A percentile compares a stretch with the other conserved stretches of the same genome.
Evolutionary conservation across 2,113 vertebrate species (phyloP).

Genomic region (Pandion haliaetus): DNA sequence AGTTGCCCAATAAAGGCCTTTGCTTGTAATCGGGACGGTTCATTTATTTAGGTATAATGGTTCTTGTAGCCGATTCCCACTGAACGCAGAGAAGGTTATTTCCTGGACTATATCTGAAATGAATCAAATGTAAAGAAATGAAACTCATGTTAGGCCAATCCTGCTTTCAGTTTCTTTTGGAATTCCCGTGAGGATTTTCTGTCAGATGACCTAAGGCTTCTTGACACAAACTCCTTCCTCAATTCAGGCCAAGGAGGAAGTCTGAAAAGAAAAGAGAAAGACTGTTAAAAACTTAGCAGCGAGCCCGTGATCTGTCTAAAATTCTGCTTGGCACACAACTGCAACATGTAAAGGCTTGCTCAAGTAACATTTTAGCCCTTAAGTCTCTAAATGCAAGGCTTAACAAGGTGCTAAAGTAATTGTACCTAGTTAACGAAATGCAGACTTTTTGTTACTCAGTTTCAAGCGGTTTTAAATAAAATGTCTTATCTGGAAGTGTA

Average conservation of each 20-base stretch:
- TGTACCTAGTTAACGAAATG: not conserved
- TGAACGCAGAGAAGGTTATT: not conserved
- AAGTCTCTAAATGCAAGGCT: not conserved
- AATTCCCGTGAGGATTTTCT: constrained; percentile 5
- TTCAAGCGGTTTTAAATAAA: not conserved
- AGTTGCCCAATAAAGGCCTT: not conserved
- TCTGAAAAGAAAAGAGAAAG: not conserved
- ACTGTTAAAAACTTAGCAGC: not conserved
- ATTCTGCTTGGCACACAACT: not conserved
- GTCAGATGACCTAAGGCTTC: not conserved
- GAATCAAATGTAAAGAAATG: not conserved
- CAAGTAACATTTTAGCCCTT: not conserved
- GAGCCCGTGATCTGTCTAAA: not conserved
- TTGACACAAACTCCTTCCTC: not conserved
- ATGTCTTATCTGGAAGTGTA: not conserved
- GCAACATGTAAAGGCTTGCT: not conserved
- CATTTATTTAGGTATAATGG: not conserved
- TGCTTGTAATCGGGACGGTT: not conserved
- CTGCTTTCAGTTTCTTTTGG: not conserved
- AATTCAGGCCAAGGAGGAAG: not conserved
- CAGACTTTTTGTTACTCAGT: not conserved
- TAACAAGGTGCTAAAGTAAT: not conserved
- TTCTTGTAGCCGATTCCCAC: not conserved
- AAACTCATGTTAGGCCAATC: not conserved
- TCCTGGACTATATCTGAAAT: not conserved